Base-by-base conservation (phyloP, 2,113 vertebrate species). In the Crypturellus undulatus region DNA sequence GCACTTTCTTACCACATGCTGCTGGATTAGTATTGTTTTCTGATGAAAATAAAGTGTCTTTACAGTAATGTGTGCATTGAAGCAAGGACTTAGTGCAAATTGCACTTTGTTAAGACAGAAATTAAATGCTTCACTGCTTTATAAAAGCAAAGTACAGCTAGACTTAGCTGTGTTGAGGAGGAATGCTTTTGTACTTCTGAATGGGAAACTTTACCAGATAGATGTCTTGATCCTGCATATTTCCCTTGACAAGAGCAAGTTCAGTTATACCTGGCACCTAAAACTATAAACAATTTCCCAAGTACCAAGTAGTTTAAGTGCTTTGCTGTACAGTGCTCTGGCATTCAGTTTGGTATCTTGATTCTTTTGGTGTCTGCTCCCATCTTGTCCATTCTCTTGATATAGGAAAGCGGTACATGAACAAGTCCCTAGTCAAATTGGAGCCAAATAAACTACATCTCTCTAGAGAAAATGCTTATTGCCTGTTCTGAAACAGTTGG, bases 211-310 rank as follows among this genome's bases (percentile, higher is more conserved):
- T 77, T 3, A 32, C 36, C 80, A 40, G 18, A 5, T 15, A 67
- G 77, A 43, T 95, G 63, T 34, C 70, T 76, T 79, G 59, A 13
- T 58, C 54, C 20, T 43, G 6, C 67, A 3, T 82, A 7, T 63
- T 77, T 71, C 40, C 24, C 14, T 79, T 92, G 73, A 91, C 54
- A 69, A 67, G 52, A 89, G 28, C 43, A 62, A 87, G 70, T 58
- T 77, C 58, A 79, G 73, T 69, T 91, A 43, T 72, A 43, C 69
- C 59, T 69, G 73, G 43, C 58, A 65, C 87, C 70, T 0, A 0
- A 42, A 42, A 42, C 40, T 42, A 42, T 42, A 42, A 42, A 42
- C 10, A 42, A 42, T 42, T 42, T 42, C 40, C 40, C 40, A 42
- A 42, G 40, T 42, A 42, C 10, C 40, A 42, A 42, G 40, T 42